Base-by-base conservation (phyloP, 2,888 invertebrate genomes). In the Brenthis daphne region DNA sequence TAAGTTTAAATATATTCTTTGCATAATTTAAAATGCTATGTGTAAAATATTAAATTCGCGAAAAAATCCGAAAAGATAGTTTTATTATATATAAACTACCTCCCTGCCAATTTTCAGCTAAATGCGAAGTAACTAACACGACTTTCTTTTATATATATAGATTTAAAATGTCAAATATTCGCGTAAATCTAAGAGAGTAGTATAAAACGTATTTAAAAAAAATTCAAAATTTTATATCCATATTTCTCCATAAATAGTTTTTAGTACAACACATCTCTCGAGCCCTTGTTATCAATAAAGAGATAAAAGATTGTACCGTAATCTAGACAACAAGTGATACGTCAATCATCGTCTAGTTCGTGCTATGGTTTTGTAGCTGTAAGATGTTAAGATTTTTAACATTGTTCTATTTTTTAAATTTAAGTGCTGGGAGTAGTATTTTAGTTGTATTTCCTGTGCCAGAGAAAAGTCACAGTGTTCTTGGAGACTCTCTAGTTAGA, bases 401-500 rank as follows among this genome's bases (percentile, higher is more conserved):
- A 47, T 37, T 64, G 43, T 13, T 51, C 6, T 67, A 47, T 60
- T 56, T 60, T n/a, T 51, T 64, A 53, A 8, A 1, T 33, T 50
- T 58, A 13, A 58, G 68, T 68, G 61, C 58, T 14, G 66, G 65
- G 13, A 73, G 70, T 51, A 77, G 74, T 29, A 67, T 80, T 8
- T 57, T 80, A 11, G 74, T 77, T 3, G 69, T 77, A 47, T 80
- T 78, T 57, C 79, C 80, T 0, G 50, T 77, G 6, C 75, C 79
- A 1, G 72, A 74, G 8, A 76, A 67, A 57, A 80, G 76, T 43
- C 78, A 80, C 55, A 66, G 66, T 0, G 72, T 76, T n/a, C 71
- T 81, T n/a, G 78, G 78, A 0, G 69, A 76, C 1, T 79, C 77
- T 0, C 55, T 76, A 11, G 80, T 79, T 2, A 74, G 69, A 14